Conservation (phyloP, 2,888 invertebrate genomes). For the Drosophila paranaensis region DNA sequence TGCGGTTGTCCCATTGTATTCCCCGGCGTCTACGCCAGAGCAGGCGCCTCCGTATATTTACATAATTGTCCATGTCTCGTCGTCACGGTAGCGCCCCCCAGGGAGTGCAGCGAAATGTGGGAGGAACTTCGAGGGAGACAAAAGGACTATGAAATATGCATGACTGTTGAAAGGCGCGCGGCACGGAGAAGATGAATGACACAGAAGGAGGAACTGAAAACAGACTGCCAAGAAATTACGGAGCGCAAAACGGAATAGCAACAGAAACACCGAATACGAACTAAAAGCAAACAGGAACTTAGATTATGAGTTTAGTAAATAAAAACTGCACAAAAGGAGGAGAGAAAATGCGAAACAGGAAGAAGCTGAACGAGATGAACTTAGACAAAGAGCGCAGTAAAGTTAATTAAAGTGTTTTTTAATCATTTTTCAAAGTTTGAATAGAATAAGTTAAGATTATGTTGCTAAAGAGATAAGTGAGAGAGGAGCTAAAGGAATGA, state of each 20-base stretch:
- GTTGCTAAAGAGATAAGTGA: background rate
- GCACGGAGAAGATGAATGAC: constrained; percentile 15
- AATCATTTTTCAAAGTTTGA: background rate
- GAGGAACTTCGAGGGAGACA: constrained; percentile 11
- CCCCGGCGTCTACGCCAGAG: constrained; percentile 46
- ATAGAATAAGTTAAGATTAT: background rate
- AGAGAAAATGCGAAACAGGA: background rate
- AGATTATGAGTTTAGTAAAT: constrained; percentile 9
- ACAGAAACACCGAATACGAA: constrained; percentile 22
- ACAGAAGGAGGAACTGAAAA: background rate
- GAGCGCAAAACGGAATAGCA: constrained; percentile 10
- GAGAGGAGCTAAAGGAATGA: background rate
- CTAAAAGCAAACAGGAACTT: constrained; percentile 18
- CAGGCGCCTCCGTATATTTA: constrained; percentile 74
- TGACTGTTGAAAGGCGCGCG: constrained; percentile 2
- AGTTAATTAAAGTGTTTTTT: background rate
- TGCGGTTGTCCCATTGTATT: constrained; percentile 72
- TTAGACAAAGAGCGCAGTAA: background rate
- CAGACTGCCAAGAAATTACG: constrained; percentile 15
- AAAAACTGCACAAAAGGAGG: background rate
- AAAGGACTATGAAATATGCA: constrained; percentile 21
- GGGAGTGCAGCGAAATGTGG: constrained; percentile 31
- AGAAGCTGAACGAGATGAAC: background rate
- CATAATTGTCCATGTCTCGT: constrained; percentile 76
- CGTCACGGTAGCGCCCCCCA: constrained; percentile 48